Conservation (phyloP, 2,113 vertebrate genomes). For the Indicator indicator region DNA sequence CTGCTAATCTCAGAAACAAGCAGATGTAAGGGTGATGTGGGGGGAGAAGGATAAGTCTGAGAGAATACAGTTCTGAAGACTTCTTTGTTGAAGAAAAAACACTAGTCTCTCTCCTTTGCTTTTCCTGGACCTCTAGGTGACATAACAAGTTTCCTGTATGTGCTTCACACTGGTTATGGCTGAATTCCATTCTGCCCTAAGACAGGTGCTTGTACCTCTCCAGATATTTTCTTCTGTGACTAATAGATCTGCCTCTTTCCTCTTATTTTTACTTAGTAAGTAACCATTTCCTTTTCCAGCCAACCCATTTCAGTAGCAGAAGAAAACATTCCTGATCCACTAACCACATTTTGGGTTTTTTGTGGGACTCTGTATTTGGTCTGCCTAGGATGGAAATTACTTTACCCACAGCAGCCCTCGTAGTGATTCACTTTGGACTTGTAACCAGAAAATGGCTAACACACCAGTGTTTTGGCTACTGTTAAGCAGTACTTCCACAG, state of each 20-base stretch:
- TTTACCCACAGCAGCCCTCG: neutral
- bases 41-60: neutral
- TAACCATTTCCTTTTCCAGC: neutral
- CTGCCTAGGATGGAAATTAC: neutral
- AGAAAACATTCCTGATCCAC: neutral
- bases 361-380: neutral
- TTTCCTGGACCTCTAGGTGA: neutral
- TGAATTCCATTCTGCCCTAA: neutral
- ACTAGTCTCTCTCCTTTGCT: neutral
- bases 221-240: neutral
- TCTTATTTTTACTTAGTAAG: neutral
- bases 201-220: neutral
- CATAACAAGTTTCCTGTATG: neutral
- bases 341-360: neutral
- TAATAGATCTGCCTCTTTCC: neutral
- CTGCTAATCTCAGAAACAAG: neutral
- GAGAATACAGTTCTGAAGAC: neutral
- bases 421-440: neutral
- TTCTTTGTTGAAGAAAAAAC: neutral
- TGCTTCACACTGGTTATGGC: neutral
- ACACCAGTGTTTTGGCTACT: neutral
- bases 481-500: neutral
- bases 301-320: neutral
- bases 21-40: accelerated
- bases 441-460: neutral